Evolutionary conservation across 2,113 vertebrate species (phyloP).

Genomic region (Erinaceus europaeus): DNA sequence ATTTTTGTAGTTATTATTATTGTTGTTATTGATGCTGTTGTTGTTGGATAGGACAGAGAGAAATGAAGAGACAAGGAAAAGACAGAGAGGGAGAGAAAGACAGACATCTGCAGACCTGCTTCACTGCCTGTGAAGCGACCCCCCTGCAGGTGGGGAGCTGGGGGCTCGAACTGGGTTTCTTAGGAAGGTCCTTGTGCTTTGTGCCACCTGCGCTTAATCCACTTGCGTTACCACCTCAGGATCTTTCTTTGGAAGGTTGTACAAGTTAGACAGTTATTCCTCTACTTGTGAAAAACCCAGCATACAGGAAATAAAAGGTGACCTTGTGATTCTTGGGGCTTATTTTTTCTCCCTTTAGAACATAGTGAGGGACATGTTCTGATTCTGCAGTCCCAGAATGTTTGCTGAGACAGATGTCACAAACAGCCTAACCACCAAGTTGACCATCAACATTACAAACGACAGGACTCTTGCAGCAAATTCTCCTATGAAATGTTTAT

Average conservation of each 20-base stretch:
- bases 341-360: constrained; percentile 17
- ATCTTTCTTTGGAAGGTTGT: neutral
- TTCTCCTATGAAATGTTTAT: neutral
- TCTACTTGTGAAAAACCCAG: neutral
- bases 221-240: too few relatives aligned
- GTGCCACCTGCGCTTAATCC: too few relatives aligned
- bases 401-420: neutral
- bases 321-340: neutral
- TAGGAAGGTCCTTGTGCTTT: too few relatives aligned
- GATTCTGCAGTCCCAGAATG: neutral
- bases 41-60: too few relatives aligned
- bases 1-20: too few relatives aligned
- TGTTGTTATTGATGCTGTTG: too few relatives aligned
- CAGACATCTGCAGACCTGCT: too few relatives aligned
- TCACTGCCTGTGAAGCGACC: too few relatives aligned
- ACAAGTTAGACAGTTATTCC: constrained; percentile 1
- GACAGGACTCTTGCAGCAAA: neutral
- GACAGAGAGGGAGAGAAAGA: too few relatives aligned
- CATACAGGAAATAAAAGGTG: constrained; percentile 34
- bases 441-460: neutral
- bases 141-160: too few relatives aligned
- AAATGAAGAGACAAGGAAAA: too few relatives aligned
- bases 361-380: neutral
- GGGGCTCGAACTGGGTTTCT: too few relatives aligned
- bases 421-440: neutral